Percentiles rank a stretch among this genome's conserved stretches.
Evolutionary conservation across 2,113 vertebrate species (phyloP).

Genomic region (Epinephelus lanceolatus): DNA sequence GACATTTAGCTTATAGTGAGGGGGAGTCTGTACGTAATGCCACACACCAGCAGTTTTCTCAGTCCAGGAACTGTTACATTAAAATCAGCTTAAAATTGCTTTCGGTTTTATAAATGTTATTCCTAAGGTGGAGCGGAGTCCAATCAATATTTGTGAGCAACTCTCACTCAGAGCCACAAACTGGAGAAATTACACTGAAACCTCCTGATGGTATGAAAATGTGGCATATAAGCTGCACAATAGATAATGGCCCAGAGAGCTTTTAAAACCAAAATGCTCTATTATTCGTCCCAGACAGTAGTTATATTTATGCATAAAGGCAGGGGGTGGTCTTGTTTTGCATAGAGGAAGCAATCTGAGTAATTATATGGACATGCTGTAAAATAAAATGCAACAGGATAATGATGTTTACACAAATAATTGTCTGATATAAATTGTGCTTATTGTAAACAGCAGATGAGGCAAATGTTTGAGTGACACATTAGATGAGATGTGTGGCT

Average conservation of each 20-base stretch:
- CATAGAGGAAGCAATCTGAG: not conserved
- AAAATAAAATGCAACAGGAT: conserved; percentile 20
- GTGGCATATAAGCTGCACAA: conserved; percentile 3
- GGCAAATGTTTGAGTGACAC: conserved; percentile 6
- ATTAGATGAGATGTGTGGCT: not conserved
- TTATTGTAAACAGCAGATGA: conserved; percentile 15
- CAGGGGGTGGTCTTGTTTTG: conserved; percentile 5
- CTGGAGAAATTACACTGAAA: conserved; percentile 15
- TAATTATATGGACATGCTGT: conserved; percentile 14
- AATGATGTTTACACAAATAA: conserved; percentile 30
- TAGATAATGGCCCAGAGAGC: conserved; percentile 14
- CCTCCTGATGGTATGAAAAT: not conserved
- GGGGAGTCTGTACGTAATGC: not conserved
- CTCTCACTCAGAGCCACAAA: not conserved
- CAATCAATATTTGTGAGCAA: conserved; percentile 30
- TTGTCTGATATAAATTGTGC: not conserved
- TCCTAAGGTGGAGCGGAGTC: not conserved
- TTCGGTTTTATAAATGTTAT: conserved; percentile 28
- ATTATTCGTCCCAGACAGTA: not conserved
- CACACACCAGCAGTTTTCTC: conserved; percentile 26
- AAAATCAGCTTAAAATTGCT: conserved; percentile 38
- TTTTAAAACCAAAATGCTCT: conserved; percentile 37
- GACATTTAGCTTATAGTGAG: conserved; percentile 52
- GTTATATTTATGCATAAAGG: conserved; percentile 16
- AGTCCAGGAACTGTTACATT: conserved; percentile 32